These are phyloP conservation scores for Gonioctena quinquepunctata DNA, from an alignment of 1,140 invertebrate genomes.

Conservation along the genomic window DNA sequence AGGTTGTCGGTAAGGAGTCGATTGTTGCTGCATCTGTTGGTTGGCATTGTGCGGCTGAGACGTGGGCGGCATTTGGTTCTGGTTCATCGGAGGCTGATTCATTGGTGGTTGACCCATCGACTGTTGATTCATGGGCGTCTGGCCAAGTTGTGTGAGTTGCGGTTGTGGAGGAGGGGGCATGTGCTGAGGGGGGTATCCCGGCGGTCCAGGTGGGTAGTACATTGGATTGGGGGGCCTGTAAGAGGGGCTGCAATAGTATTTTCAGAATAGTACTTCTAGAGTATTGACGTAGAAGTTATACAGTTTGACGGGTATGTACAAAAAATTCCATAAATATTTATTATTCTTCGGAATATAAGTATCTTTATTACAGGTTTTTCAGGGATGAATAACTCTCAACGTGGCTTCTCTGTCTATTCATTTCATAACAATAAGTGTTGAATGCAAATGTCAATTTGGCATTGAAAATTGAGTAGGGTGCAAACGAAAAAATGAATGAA, in stretches of 20 bases:
- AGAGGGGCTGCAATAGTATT: constrained; percentile 19
- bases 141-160: constrained; percentile 55
- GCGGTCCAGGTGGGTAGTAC: constrained; percentile 44
- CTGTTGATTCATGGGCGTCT: constrained; percentile 47
- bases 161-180: constrained; percentile 58
- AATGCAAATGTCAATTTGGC: no score
- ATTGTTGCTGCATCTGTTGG: neutral
- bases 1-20: constrained; percentile 29
- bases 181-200: constrained; percentile 51
- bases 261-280: constrained; percentile 14
- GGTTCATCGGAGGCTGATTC: constrained; percentile 44
- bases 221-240: constrained; percentile 48
- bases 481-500: no score
- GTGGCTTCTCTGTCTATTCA: no score
- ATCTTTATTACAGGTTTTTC: no score
- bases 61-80: constrained; percentile 33
- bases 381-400: no score
- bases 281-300: no score
- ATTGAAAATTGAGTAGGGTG: no score
- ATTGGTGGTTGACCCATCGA: constrained; percentile 41
- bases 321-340: no score
- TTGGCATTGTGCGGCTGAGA: constrained; percentile 18
- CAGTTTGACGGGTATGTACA: no score
- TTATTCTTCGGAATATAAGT: no score
- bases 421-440: no score